Percentiles rank a stretch among this genome's conserved stretches.
Conservation (phyloP, 2,797 vertebrate genomes). For the Galagoides demidoff region DNA sequence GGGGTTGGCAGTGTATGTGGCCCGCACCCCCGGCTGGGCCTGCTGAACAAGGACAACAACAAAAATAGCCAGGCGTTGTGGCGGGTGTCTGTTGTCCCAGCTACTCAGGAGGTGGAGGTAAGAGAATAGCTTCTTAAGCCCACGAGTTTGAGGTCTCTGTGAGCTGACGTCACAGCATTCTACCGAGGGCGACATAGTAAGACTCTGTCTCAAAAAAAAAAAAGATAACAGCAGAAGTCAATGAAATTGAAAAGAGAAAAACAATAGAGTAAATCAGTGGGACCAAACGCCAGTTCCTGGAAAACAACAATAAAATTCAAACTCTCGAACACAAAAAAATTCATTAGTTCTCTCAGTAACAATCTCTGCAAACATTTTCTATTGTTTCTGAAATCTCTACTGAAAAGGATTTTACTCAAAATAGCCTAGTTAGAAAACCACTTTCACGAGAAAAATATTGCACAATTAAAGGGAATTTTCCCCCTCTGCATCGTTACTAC, state of each 20-base stretch:
- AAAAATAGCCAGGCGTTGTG: no score
- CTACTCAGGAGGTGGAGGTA: no score
- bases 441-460: neutral
- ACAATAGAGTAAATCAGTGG: neutral
- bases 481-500: neutral
- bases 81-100: no score
- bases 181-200: no score
- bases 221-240: neutral
- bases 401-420: neutral
- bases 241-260: neutral
- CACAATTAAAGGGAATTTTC: neutral
- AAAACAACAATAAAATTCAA: neutral
- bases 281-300: neutral
- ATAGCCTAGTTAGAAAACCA: neutral
- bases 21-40: no score
- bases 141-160: no score
- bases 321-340: neutral
- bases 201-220: no score
- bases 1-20: no score
- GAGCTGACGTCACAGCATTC: no score
- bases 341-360: neutral
- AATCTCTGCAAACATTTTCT: neutral
- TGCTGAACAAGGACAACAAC: no score
- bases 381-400: neutral
- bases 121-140: no score